phyloP scores from a whole-genome alignment of 2,888 invertebrate genomes.

The Taenaris catops region DNA sequence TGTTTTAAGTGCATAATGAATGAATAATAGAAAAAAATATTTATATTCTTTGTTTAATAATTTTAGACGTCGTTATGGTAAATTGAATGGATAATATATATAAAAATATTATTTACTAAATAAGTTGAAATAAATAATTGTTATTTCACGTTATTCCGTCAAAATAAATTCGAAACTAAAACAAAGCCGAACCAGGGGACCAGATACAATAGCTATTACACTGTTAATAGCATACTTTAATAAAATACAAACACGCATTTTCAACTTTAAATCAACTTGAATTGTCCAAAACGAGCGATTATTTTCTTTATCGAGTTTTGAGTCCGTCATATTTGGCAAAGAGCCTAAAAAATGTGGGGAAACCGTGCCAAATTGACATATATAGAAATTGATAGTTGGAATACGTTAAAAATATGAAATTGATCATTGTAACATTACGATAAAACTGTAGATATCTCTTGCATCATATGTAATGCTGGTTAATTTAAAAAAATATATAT shows the following conservation, averaged over 20 bases:
- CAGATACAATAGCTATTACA: conserved; percentile 2
- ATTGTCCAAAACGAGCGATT: conserved; percentile 17
- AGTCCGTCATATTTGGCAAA: conserved; percentile 19
- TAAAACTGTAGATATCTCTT: conserved; percentile 1
- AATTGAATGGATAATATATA: too few species aligned
- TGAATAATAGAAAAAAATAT: too few species aligned
- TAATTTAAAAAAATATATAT: neutral
- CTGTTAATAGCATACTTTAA: conserved; percentile 8
- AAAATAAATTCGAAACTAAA: too few species aligned
- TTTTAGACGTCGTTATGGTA: too few species aligned
- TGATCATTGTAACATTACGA: conserved; percentile 2
- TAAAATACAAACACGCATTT: conserved; percentile 12
- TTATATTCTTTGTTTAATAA: too few species aligned
- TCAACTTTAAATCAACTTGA: conserved; percentile 18
- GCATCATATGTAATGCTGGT: neutral
- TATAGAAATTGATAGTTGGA: conserved; percentile 19
- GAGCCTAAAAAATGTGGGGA: conserved; percentile 22
- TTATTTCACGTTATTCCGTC: too few species aligned
- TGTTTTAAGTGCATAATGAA: too few species aligned
- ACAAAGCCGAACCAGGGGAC: too few species aligned
- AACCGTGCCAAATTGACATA: conserved; percentile 22
- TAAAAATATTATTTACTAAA: too few species aligned
- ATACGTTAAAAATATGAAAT: conserved; percentile 14
- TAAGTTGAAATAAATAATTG: too few species aligned
- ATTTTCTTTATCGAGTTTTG: conserved; percentile 21